phyloP scores from a whole-genome alignment of 2,113 vertebrate genomes.

The Pachycephala philippinensis region DNA sequence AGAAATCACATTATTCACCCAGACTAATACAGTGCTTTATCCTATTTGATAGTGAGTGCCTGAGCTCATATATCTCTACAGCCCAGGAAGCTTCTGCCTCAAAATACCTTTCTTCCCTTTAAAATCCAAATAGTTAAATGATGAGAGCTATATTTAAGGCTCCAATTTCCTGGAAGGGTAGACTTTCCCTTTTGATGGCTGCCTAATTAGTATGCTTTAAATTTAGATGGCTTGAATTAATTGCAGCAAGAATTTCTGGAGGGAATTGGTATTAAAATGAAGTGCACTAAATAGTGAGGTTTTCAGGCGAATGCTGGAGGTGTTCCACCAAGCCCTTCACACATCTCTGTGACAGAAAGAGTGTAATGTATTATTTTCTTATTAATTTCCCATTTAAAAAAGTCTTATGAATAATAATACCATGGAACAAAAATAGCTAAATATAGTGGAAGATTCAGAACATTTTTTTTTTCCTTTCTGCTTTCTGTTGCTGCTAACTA shows the following conservation, averaged over 20 bases:
- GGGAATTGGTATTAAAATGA: conserved; percentile 38
- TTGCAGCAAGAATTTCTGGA: conserved; percentile 56
- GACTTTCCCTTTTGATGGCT: conserved; percentile 45
- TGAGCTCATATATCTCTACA: neutral
- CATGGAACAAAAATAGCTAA: conserved; percentile 5
- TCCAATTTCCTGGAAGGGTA: conserved; percentile 59
- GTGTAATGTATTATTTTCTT: conserved; percentile 53
- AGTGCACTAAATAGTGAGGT: conserved; percentile 34
- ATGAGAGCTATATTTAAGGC: conserved; percentile 55
- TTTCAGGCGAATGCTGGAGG: conserved; percentile 38
- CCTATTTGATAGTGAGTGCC: neutral
- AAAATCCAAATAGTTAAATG: conserved; percentile 42
- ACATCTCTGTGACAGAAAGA: conserved; percentile 13
- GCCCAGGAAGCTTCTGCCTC: neutral
- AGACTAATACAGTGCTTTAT: neutral
- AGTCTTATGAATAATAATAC: conserved; percentile 32
- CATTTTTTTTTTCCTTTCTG: neutral
- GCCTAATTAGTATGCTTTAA: conserved; percentile 69
- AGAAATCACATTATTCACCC: neutral
- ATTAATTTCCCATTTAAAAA: conserved; percentile 51
- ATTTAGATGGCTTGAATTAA: conserved; percentile 70
- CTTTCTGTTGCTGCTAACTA: neutral
- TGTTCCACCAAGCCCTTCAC: conserved; percentile 9
- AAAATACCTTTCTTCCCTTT: neutral
- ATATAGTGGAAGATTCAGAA: neutral